Evolutionary conservation across 2,113 vertebrate species (phyloP).

Genomic region (Sigmodon hispidus): DNA sequence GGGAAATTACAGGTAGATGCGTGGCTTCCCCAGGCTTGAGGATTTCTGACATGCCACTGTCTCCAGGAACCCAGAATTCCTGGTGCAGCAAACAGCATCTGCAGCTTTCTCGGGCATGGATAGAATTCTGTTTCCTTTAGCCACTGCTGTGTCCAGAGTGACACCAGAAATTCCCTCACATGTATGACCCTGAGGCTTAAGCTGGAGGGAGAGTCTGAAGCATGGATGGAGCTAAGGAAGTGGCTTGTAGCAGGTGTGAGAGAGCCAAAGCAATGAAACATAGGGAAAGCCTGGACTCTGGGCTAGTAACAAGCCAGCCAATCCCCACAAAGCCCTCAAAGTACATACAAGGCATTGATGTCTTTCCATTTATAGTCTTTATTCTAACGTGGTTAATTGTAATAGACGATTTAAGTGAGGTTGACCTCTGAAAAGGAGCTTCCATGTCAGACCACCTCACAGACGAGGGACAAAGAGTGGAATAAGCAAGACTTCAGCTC

Average conservation of each 20-base stretch:
- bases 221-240: not conserved
- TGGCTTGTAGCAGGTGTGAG: not conserved
- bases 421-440: not conserved
- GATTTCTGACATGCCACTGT: not conserved
- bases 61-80: too few relatives aligned
- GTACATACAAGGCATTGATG: not conserved
- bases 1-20: not conserved
- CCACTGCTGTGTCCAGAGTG: not conserved
- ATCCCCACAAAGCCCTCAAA: not conserved
- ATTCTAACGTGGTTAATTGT: not conserved
- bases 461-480: not conserved
- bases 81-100: not conserved
- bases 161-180: not conserved
- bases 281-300: not conserved
- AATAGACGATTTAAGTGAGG: not conserved
- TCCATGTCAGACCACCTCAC: too few relatives aligned
- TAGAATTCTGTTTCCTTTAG: rapidly evolving
- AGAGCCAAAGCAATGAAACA: not conserved
- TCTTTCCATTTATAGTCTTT: not conserved
- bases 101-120: rapidly evolving
- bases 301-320: not conserved
- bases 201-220: too few relatives aligned
- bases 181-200: not conserved
- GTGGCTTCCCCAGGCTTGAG: rapidly evolving
- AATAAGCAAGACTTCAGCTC: not conserved